A percentile compares a stretch with the other conserved stretches of the same genome.
These are phyloP conservation scores for Aelia acuminata DNA, from an alignment of 2,888 invertebrate genomes.

Conservation along the genomic window DNA sequence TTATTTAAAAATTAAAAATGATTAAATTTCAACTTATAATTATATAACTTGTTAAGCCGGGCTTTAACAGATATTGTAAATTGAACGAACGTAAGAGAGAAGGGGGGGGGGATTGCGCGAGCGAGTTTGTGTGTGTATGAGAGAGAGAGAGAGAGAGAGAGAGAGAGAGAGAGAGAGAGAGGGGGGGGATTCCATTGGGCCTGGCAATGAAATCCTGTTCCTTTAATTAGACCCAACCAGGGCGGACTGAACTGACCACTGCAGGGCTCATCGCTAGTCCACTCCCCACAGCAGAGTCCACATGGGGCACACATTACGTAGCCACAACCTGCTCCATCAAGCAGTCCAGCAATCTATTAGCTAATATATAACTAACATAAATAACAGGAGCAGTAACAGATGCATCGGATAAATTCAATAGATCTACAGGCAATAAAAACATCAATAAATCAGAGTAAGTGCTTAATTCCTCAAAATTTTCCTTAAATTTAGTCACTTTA, in stretches of 20 bases:
- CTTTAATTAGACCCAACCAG: background rate
- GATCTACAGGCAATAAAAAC: too few species aligned
- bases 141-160: background rate
- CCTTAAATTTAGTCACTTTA: too few species aligned
- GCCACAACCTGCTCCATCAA: background rate
- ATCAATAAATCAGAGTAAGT: too few species aligned
- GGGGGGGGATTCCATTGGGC: background rate
- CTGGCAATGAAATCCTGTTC: background rate
- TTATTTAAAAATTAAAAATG: too few species aligned
- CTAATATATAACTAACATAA: background rate
- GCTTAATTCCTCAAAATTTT: too few species aligned
- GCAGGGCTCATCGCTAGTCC: background rate
- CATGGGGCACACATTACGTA: background rate
- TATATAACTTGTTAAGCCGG: too few species aligned
- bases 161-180: background rate
- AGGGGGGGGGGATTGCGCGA: background rate
- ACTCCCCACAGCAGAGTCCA: too few species aligned
- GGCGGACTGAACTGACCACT: background rate
- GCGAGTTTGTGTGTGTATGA: background rate
- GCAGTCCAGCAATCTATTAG: background rate
- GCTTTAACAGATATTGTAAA: background rate
- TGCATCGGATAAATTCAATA: too few species aligned
- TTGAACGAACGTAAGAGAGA: background rate
- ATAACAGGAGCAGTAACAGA: background rate
- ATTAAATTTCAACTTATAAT: too few species aligned